Evolutionary conservation across 2,888 invertebrate species (phyloP).

Genomic region (Coenonympha arcania): DNA sequence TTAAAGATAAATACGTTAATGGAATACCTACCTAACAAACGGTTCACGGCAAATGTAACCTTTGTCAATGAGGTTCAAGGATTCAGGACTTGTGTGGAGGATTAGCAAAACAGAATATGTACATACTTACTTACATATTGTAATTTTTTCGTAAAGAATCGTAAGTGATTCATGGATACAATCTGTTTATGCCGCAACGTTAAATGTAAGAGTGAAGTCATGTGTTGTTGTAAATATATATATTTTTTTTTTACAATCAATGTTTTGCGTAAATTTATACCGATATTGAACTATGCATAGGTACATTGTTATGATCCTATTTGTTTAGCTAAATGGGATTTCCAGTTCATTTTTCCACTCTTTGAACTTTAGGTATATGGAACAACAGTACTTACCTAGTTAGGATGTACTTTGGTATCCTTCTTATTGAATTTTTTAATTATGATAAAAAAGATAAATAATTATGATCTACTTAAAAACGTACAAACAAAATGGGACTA

Average conservation of each 20-base stretch:
- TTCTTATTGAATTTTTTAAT: too few relatives aligned
- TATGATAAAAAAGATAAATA: neutral
- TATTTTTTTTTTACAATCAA: neutral
- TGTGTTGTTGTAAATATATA: neutral
- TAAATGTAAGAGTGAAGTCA: neutral
- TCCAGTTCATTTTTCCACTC: neutral
- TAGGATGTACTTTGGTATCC: too few relatives aligned
- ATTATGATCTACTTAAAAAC: neutral
- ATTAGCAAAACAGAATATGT: too few relatives aligned
- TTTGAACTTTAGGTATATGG: neutral
- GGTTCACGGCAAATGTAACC: constrained; percentile 3
- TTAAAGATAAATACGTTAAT: constrained; percentile 15
- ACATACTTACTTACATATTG: neutral
- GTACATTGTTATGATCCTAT: neutral
- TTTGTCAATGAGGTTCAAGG: constrained; percentile 12
- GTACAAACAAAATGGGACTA: neutral
- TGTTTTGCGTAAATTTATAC: neutral
- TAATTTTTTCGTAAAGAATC: neutral
- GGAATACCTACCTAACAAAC: constrained; percentile 7
- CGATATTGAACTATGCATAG: neutral
- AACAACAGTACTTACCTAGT: neutral
- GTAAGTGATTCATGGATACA: neutral
- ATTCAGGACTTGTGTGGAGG: neutral
- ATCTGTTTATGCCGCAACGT: neutral
- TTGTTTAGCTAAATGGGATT: neutral